These are phyloP conservation scores for Tapirus indicus DNA, from an alignment of 2,797 vertebrate genomes.

Conservation along the genomic window DNA sequence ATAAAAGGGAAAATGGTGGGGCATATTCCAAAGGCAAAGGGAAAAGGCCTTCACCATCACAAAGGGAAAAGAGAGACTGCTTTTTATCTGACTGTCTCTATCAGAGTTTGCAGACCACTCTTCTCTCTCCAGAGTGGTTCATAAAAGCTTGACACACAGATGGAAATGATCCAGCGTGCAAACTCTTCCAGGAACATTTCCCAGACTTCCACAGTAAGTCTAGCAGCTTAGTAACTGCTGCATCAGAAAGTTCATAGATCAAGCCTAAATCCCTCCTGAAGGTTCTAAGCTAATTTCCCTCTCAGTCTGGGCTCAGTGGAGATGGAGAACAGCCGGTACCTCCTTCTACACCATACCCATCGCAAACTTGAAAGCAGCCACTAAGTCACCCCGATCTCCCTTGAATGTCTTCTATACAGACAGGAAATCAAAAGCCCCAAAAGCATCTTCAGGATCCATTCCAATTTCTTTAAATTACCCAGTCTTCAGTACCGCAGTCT, in stretches of 20 bases:
- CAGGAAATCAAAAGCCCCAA: neutral
- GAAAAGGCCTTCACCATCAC: neutral
- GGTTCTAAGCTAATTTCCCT: neutral
- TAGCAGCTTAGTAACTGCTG: slow-evolving; percentile 18
- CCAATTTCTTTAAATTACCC: neutral
- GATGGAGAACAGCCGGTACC: neutral
- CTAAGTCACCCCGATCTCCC: neutral
- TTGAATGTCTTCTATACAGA: neutral
- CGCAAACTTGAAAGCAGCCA: slow-evolving; percentile 32
- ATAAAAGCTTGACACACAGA: neutral
- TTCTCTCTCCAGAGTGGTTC: neutral
- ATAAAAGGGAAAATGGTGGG: neutral
- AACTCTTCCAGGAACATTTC: slow-evolving; percentile 45
- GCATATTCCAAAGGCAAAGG: neutral
- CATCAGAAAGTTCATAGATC: slow-evolving; percentile 31
- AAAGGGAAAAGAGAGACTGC: neutral
- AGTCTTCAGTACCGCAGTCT: neutral
- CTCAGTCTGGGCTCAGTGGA: neutral
- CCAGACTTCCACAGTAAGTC: slow-evolving; percentile 36
- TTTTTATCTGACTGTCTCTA: neutral
- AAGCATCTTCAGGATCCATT: neutral
- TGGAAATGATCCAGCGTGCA: slow-evolving; percentile 41
- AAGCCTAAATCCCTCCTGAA: slow-evolving; percentile 25
- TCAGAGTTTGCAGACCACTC: neutral
- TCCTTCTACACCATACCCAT: neutral